A percentile compares a stretch with the other conserved stretches of the same genome.
phyloP scores from a whole-genome alignment of 2,888 invertebrate species.

The Pseudoips prasinana region DNA sequence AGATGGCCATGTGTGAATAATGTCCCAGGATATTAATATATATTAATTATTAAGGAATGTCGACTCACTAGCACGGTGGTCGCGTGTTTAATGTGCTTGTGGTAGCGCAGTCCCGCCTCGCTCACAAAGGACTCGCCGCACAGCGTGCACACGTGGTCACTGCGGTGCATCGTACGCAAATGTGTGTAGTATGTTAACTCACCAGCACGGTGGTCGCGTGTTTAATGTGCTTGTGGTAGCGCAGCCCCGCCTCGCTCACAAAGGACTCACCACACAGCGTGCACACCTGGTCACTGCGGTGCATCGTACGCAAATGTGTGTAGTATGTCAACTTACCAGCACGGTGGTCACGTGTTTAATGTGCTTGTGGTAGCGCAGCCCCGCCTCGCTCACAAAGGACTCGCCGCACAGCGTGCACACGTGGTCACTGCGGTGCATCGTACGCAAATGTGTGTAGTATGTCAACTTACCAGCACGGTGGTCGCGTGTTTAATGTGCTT shows the following conservation, averaged over 20 bases:
- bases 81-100: neutral
- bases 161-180: neutral
- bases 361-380: conserved; percentile 50
- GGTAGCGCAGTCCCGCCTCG: neutral
- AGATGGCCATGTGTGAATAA: no score
- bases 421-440: conserved; percentile 44
- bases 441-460: no score
- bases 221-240: conserved; percentile 44
- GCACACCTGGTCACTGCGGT: conserved; percentile 56
- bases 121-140: conserved; percentile 1
- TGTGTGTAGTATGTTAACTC: neutral
- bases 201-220: conserved; percentile 6
- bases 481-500: neutral
- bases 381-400: conserved; percentile 57
- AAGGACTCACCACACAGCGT: conserved; percentile 58
- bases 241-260: conserved; percentile 54
- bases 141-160: conserved; percentile 15
- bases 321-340: conserved; percentile 50
- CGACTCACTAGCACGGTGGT: no score
- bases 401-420: conserved; percentile 58
- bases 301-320: conserved; percentile 7
- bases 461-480: no score
- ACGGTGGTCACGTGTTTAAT: conserved; percentile 17
- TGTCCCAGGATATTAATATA: no score
- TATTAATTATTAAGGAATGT: no score